Base-by-base conservation (phyloP, 2,888 invertebrate species). In the Zaprionus lineosus region DNA sequence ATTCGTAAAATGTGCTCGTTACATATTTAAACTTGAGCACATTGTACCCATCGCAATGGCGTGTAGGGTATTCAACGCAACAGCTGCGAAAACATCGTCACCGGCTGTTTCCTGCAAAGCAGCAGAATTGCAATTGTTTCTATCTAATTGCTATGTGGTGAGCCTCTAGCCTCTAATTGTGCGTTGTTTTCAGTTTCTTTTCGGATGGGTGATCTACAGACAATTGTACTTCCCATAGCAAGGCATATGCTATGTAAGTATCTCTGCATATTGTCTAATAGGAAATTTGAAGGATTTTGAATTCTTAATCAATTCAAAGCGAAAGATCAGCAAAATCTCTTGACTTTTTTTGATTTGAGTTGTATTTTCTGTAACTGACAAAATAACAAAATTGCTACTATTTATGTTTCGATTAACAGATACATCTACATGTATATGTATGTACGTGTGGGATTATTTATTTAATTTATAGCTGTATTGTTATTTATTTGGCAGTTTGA, bases 391-490 rank as follows among this genome's bases (percentile, higher is more conserved):
- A 70, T 44, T 55, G 8, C 36, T 50, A 37, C 37, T 41, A 31
- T 39, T 62, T 55, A 34, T 43, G 31, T 47, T 18, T 40, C 36
- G 37, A n/a, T n/a, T n/a, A n/a, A n/a, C n/a, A n/a, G n/a, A n/a
- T n/a, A n/a, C n/a, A n/a, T n/a, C 39, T 74, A 12, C 29, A 8
- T 34, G 8, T 28, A 14, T 12, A 8, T 12, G 14, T 33, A 0
- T 48, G n/a, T 43, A 24, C 40, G 29, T 44, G 24, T 29, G 24
- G 26, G 26, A 37, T 50, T 82, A 72, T 74, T 74, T 83, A 76
- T 82, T 82, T 78, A 77, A 81, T 78, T 78, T 84, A 78, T 79
- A n/a, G n/a, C n/a, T n/a, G n/a, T n/a, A n/a, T 84, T 78, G 74
- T 65, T 84, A 77, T 78, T 78, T 78, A 74, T 81, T 84, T 84